Base-by-base conservation (phyloP, 2,113 vertebrate species). In the Daubentonia madagascariensis region DNA sequence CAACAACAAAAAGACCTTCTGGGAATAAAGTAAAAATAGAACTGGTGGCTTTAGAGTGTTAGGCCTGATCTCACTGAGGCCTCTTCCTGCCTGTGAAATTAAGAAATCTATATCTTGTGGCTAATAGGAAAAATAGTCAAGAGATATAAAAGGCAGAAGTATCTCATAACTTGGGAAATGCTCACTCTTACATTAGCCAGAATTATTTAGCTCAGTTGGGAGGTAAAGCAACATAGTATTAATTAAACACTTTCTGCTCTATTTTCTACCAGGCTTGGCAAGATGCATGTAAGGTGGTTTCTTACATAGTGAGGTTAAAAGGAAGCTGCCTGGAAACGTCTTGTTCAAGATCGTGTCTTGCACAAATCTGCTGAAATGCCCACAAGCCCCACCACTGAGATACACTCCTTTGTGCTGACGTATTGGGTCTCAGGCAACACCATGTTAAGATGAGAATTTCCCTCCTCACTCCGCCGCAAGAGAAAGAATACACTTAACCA, bases 401-500 rank as follows among this genome's bases (percentile, higher is more conserved):
- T 25, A 7, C 0, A 6, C 9, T 89, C 12, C 43, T 85, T 40
- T 78, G 78, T 28, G 12, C 10, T 0, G 17, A 65, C 20, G 48
- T n/a, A 1, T 35, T 50, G 37, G 30, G 28, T 81, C 67, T 57
- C 67, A 12, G 6, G n/a, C 23, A 68, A 54, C 0, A 37, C 30
- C 22, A 28, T 0, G 4, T 37, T 67, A 65, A 57, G 73, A 68
- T 61, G n/a, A 65, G 40, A 20, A 37, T 48, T 43, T 43, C 54
- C 43, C 18, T 48, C 25, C 25, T 1, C 18, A 1, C 2, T 23
- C 1, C 16, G 2, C 11, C 10, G 8, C 45, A 37, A 25, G 54
- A 85, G 52, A 50, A 52, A 67, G 70, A 18, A 17, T 1, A 6
- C 6, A 48, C 13, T 52, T 17, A 80, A 9, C 59, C 48, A 65